Evolutionary conservation across 2,113 vertebrate genomes (phyloP).

Genomic region (Phylloscopus whistleri): DNA sequence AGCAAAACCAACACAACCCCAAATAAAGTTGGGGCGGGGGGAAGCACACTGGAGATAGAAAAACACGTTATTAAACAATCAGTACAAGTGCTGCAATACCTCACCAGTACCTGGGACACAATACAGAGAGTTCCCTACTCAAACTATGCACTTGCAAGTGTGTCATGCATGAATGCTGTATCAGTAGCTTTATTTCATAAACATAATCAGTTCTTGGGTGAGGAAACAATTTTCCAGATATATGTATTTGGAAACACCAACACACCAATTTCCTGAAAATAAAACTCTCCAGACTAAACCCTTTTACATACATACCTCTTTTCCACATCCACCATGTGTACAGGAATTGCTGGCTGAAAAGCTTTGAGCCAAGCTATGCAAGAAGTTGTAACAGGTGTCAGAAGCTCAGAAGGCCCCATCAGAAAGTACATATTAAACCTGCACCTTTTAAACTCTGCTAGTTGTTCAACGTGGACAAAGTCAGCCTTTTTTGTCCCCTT

Average conservation of each 20-base stretch:
- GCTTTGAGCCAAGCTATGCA: fast-evolving
- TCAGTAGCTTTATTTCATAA: neutral
- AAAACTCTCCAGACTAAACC: neutral
- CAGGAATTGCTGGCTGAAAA: neutral
- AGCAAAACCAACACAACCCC: neutral
- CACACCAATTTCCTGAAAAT: neutral
- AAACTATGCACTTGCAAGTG: neutral
- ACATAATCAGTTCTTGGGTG: neutral
- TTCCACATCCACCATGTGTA: neutral
- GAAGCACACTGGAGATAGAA: neutral
- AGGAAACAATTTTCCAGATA: neutral
- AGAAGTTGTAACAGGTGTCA: neutral
- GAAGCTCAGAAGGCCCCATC: neutral
- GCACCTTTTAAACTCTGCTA: neutral
- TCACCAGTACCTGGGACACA: neutral
- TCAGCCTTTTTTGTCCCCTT: neutral
- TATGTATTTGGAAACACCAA: neutral
- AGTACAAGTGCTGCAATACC: neutral
- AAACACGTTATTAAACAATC: neutral
- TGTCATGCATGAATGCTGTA: fast-evolving
- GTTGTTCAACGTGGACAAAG: neutral
- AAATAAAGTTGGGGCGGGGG: neutral
- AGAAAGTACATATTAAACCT: neutral
- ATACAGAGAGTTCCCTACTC: neutral
- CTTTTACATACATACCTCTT: neutral